Evolutionary conservation across 2,113 vertebrate genomes (phyloP).

Genomic region (Cyanoliseus patagonus): DNA sequence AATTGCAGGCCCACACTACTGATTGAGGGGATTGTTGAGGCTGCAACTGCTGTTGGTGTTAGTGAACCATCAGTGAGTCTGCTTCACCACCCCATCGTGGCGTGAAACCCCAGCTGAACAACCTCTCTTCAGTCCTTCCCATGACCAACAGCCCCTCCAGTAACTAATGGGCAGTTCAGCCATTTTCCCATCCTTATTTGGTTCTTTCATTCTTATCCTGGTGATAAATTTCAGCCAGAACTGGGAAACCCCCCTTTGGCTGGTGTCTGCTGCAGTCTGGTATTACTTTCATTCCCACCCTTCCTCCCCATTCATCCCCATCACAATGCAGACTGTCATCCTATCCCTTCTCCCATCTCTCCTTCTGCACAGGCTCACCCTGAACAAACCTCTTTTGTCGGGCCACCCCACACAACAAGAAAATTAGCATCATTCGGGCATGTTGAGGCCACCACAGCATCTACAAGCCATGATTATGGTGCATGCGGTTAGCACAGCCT

Average conservation of each 20-base stretch:
- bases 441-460: slow-evolving; percentile 64
- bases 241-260: background rate
- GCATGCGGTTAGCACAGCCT: slow-evolving; percentile 65
- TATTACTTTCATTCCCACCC: background rate
- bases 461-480: slow-evolving; percentile 63
- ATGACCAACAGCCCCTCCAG: background rate
- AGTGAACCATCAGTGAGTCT: background rate
- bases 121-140: background rate
- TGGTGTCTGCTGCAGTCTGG: fast-evolving
- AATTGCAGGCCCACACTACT: background rate
- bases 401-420: slow-evolving; percentile 67
- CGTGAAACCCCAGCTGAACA: background rate
- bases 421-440: slow-evolving; percentile 65
- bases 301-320: background rate
- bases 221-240: background rate
- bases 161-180: background rate
- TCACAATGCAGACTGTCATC: fast-evolving
- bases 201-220: background rate
- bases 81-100: fast-evolving
- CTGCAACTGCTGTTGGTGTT: background rate
- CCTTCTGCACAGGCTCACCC: slow-evolving; percentile 24
- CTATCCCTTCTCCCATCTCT: background rate
- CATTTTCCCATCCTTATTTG: background rate
- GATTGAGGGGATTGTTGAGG: background rate
- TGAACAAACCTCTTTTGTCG: slow-evolving; percentile 63